Percentiles rank a stretch among this genome's conserved stretches.
Conservation (phyloP, 2,113 vertebrate genomes). For the Chloropsis hardwickii region DNA sequence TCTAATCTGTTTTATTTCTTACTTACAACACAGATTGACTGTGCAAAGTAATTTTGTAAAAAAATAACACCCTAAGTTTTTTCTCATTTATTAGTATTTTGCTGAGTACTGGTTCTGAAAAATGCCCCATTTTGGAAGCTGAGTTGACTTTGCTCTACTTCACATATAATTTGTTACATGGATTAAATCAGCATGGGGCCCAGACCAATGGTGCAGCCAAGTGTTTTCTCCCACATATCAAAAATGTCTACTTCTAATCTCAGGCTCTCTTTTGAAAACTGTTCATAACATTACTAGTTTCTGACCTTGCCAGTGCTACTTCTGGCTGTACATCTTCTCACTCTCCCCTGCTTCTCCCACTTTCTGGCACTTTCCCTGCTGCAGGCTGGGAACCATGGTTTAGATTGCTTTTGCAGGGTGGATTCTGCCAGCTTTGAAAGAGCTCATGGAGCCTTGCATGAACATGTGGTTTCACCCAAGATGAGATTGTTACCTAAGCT, state of each 20-base stretch:
- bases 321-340: slow-evolving; percentile 49
- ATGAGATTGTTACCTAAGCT: neutral
- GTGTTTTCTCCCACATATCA: slow-evolving; percentile 16
- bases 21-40: neutral
- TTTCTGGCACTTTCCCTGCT: neutral
- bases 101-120: neutral
- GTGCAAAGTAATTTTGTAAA: neutral
- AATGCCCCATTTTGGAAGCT: neutral
- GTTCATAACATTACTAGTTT: neutral
- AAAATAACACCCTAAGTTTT: neutral
- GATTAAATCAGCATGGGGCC: neutral
- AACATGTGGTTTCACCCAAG: neutral
- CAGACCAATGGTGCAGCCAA: neutral
- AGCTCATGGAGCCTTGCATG: neutral
- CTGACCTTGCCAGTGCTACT: slow-evolving; percentile 31
- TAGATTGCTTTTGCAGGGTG: neutral
- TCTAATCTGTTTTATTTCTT: neutral
- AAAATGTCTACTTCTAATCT: slow-evolving; percentile 11
- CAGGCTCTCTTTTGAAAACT: neutral
- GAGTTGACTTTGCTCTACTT: neutral
- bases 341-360: neutral
- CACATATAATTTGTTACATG: slow-evolving; percentile 17
- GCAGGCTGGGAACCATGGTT: neutral
- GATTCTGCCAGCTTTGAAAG: neutral
- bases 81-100: neutral